phyloP scores from a whole-genome alignment of 2,888 invertebrate genomes.

The Amiota minor region DNA sequence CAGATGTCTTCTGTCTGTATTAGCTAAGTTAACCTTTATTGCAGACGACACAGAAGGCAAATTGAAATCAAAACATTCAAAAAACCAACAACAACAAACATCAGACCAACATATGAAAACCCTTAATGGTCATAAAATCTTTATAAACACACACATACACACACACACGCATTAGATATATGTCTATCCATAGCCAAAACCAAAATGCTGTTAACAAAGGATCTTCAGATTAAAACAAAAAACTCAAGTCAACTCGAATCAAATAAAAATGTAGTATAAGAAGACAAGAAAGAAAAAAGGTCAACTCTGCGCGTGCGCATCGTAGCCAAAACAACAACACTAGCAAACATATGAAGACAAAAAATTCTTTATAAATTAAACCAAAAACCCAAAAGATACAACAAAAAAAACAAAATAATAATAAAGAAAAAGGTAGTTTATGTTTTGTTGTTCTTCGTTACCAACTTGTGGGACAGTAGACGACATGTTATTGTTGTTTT shows the following conservation, averaged over 20 bases:
- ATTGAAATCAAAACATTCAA: conserved; percentile 67
- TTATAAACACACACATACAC: conserved; percentile 37
- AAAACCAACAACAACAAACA: no score
- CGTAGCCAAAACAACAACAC: conserved; percentile 1
- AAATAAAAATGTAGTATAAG: conserved; percentile 56
- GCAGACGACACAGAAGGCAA: conserved; percentile 55
- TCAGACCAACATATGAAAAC: conserved; percentile 49
- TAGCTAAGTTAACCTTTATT: conserved; percentile 25
- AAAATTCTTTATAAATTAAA: conserved; percentile 23
- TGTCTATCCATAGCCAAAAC: neutral
- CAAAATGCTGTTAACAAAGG: conserved; percentile 37
- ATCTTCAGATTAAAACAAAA: conserved; percentile 44
- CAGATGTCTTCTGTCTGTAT: neutral
- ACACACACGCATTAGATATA: neutral
- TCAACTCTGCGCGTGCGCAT: conserved; percentile 54
- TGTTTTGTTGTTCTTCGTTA: conserved; percentile 56
- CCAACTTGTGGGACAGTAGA: conserved; percentile 59
- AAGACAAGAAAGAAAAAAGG: conserved; percentile 41
- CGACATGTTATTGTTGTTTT: conserved; percentile 10
- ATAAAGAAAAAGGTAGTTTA: neutral
- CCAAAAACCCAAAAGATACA: conserved; percentile 20
- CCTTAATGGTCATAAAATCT: conserved; percentile 66
- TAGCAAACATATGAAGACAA: conserved; percentile 8
- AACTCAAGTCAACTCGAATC: conserved; percentile 39
- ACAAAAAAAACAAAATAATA: neutral